Evolutionary conservation across 1,140 invertebrate species (phyloP).

Genomic region (Pseudomyrmex dendroicus): DNA sequence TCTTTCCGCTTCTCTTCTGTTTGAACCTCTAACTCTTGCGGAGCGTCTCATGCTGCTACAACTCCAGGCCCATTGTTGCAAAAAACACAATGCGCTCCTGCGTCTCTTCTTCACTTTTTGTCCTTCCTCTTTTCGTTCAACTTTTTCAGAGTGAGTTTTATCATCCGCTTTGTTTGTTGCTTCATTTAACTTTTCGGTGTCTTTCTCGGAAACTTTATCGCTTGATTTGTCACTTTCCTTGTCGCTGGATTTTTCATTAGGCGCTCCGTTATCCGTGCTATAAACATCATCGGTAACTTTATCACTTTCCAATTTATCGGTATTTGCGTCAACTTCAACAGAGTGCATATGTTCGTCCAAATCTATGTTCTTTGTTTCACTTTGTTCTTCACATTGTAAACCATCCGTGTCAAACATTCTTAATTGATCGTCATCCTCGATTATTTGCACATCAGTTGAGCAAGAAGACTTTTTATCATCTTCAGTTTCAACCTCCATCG

Average conservation of each 20-base stretch:
- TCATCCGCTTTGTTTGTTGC: slow-evolving; percentile 74
- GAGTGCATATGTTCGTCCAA: slow-evolving; percentile 56
- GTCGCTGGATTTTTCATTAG: slow-evolving; percentile 70
- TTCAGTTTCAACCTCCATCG: slow-evolving; percentile 75
- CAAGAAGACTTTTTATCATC: slow-evolving; percentile 79
- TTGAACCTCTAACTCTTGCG: slow-evolving; percentile 86
- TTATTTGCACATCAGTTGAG: slow-evolving; percentile 80
- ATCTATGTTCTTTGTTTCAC: slow-evolving; percentile 59
- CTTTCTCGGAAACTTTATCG: slow-evolving; percentile 64
- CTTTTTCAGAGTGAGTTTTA: slow-evolving; percentile 81
- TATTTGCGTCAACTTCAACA: slow-evolving; percentile 49
- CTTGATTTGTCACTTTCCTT: slow-evolving; percentile 71
- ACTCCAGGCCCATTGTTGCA: slow-evolving; percentile 91
- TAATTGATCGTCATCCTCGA: slow-evolving; percentile 80
- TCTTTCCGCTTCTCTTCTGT: slow-evolving; percentile 86
- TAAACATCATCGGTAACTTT: slow-evolving; percentile 60
- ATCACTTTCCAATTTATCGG: slow-evolving; percentile 62
- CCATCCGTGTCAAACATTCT: slow-evolving; percentile 73
- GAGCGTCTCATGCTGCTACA: slow-evolving; percentile 89
- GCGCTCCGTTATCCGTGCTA: slow-evolving; percentile 48
- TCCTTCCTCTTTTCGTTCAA: slow-evolving; percentile 82
- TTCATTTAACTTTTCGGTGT: slow-evolving; percentile 61
- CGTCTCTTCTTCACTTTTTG: slow-evolving; percentile 87
- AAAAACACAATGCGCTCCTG: slow-evolving; percentile 88
- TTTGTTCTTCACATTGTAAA: slow-evolving; percentile 64